These are phyloP conservation scores for Anguilla japonica DNA, from an alignment of 2,113 vertebrate species.

Conservation along the genomic window DNA sequence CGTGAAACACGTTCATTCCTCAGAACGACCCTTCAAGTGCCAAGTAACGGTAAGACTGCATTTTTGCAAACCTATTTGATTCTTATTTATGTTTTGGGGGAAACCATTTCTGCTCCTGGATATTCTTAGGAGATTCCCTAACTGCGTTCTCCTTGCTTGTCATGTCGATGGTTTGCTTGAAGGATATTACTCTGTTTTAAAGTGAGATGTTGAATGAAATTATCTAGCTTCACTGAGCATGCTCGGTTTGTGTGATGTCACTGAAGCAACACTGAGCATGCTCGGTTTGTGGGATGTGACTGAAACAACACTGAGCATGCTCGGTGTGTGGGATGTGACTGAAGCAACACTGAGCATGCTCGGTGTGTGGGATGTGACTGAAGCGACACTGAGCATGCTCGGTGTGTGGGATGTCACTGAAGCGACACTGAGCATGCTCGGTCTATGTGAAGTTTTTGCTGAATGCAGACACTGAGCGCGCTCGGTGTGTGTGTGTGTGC, in stretches of 20 bases:
- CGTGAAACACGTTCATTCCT: conserved; percentile 98
- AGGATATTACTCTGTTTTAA: background rate
- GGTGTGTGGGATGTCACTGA: no score
- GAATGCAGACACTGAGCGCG: background rate
- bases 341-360: background rate
- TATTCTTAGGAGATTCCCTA: background rate
- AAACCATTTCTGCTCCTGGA: background rate
- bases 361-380: no score
- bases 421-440: background rate
- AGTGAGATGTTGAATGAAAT: background rate
- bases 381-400: background rate
- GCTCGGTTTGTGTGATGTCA: no score
- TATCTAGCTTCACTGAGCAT: background rate
- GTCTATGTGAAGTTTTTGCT: no score
- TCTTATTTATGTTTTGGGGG: background rate
- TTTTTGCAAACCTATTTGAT: background rate
- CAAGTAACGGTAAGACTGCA: conserved; percentile 86
- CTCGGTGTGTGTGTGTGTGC: background rate
- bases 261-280: background rate
- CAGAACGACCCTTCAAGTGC: conserved; percentile 99
- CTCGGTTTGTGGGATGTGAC: no score
- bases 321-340: no score
- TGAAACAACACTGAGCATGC: background rate
- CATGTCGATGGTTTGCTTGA: background rate
- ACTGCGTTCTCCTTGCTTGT: background rate